These are phyloP conservation scores for Phenacoccus solenopsis DNA, from an alignment of 1,140 invertebrate species.

Conservation along the genomic window DNA sequence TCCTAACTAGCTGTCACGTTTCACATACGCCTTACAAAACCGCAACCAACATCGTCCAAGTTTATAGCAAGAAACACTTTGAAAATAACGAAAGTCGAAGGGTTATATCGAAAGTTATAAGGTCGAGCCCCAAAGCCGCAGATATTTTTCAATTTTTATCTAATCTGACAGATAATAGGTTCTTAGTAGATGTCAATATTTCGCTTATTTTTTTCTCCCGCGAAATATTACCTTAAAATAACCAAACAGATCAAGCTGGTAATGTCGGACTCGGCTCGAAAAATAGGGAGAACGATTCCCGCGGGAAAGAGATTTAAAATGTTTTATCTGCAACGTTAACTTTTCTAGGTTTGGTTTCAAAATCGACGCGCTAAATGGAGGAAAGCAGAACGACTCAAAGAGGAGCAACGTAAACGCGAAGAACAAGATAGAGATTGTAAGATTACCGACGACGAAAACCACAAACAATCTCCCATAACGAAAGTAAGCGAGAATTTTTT, in stretches of 20 bases:
- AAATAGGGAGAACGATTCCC: constrained; percentile 17
- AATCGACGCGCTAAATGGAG: constrained; percentile 87
- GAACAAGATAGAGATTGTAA: constrained; percentile 40
- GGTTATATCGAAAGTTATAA: neutral
- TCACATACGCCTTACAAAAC: too few relatives aligned
- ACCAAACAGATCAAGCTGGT: constrained; percentile 6
- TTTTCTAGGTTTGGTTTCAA: constrained; percentile 83
- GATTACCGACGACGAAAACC: neutral
- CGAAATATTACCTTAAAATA: neutral
- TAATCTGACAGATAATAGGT: constrained; percentile 31
- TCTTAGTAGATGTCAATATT: constrained; percentile 29
- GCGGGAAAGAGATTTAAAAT: constrained; percentile 23
- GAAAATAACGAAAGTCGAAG: neutral
- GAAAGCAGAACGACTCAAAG: constrained; percentile 78
- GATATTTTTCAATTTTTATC: constrained; percentile 31
- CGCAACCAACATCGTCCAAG: too few relatives aligned
- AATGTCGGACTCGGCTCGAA: neutral
- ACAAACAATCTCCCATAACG: constrained; percentile 7
- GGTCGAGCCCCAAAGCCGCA: constrained; percentile 5
- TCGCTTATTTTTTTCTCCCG: too few relatives aligned
- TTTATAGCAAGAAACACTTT: too few relatives aligned
- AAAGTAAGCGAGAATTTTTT: constrained; percentile 14
- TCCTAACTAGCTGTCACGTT: neutral
- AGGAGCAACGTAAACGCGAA: constrained; percentile 73
- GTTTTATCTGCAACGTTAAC: constrained; percentile 19